Evolutionary conservation across 2,797 vertebrate species (phyloP).

Genomic region (Xerus rutilus): DNA sequence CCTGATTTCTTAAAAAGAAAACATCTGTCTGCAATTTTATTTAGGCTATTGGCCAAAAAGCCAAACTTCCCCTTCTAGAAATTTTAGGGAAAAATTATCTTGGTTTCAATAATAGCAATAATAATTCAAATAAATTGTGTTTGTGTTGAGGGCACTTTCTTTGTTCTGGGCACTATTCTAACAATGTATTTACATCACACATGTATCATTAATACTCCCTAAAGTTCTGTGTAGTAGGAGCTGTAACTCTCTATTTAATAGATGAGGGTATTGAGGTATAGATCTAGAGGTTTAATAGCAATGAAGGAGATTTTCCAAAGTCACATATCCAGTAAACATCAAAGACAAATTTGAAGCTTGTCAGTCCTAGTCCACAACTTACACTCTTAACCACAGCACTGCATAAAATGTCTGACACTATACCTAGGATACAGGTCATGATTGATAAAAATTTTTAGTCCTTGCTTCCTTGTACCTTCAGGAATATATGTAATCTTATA

Average conservation of each 20-base stretch:
- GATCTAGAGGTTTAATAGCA: not conserved
- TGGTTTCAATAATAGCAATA: not conserved
- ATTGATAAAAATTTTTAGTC: not conserved
- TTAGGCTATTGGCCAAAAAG: not conserved
- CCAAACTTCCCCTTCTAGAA: not conserved
- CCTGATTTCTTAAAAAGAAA: constrained; percentile 23
- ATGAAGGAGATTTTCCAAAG: not conserved
- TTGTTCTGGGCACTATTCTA: not conserved
- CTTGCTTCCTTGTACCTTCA: not conserved
- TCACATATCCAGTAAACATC: not conserved
- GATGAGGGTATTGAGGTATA: not conserved
- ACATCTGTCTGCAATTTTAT: not conserved
- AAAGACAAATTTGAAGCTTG: not conserved
- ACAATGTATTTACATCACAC: not conserved
- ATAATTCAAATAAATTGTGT: not conserved
- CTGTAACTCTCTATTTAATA: not conserved
- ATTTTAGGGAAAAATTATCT: not conserved
- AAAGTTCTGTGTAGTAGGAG: not conserved
- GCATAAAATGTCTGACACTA: not conserved
- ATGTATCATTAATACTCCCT: not conserved
- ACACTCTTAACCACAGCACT: not conserved
- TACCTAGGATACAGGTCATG: not conserved
- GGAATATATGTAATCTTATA: not conserved
- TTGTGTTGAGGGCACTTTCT: not conserved
- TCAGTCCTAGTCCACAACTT: not conserved